Evolutionary conservation across 1,140 invertebrate genomes (phyloP), one percentile per base, ranked within the genome.

Genomic region (Patella vulgata): DNA sequence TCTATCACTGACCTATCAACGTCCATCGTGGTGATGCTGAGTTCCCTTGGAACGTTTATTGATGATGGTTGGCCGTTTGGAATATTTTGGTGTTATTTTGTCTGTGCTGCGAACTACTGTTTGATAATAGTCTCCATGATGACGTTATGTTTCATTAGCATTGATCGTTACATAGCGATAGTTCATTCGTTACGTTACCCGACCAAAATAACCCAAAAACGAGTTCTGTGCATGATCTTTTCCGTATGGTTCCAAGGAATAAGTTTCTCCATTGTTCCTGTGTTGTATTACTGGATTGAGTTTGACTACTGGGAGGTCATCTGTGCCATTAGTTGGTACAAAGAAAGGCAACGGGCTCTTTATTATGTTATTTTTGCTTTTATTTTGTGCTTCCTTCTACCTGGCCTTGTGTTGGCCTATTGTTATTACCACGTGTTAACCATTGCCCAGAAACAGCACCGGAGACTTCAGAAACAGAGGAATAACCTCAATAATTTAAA

Each of bases 221-320:
- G 59, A 6, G 60, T 80, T 14, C 47, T 57, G 4, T 0, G 66
- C 4, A 43, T 77, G 23, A 75, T 81, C 8, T 44, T 30, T 6
- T 78, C 66, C 33, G 58, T 74, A 0, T 83, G 81, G 81, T 46
- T 81, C 4, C 77, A 78, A 51, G 81, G 77, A 12, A 9, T 79
- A 17, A 46, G 54, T 36, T 78, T 83, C 55, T 74, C 73, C 0
- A 19, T 74, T 14, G 71, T 73, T 1, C 82, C 82, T 0, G 60
- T 79, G 4, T 31, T 73, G 9, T 46, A 66, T 11, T 30, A 68
- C n/a, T 84, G 82, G 82, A 62, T 84, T 1, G 52, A 72, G 19
- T 85, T 80, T 64, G 83, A 85, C 63, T 83, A 84, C 63, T 83
- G 80, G 79, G 83, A 85, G 57, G 73, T 64, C 5, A 73, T 78